These are phyloP conservation scores for Poeciliopsis turrubarensis DNA, from an alignment of 2,113 vertebrate genomes.

Conservation along the genomic window DNA sequence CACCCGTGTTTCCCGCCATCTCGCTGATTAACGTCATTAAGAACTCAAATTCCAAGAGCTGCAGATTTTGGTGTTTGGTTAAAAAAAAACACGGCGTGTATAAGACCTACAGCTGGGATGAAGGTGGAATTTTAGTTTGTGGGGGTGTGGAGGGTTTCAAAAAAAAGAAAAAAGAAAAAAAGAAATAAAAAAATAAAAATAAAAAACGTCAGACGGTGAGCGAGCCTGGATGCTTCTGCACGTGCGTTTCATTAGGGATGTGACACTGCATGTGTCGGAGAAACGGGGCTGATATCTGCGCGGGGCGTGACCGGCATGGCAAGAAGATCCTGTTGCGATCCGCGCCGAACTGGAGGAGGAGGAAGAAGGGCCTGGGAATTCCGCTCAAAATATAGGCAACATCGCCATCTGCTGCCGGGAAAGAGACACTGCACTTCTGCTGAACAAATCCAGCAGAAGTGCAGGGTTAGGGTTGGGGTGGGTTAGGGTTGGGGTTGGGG, in stretches of 20 bases:
- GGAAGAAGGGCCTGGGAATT: constrained; percentile 37
- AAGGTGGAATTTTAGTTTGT: background rate
- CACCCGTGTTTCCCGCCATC: constrained; percentile 49
- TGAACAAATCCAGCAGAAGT: background rate
- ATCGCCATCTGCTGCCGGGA: constrained; percentile 59
- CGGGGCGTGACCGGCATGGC: constrained; percentile 77
- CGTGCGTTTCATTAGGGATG: constrained; percentile 20
- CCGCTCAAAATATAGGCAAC: constrained; percentile 42
- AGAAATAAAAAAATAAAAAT: too few species aligned
- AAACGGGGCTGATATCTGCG: constrained; percentile 59
- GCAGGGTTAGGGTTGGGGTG: too few species aligned
- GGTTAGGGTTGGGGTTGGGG: too few species aligned
- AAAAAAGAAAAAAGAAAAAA: too few species aligned
- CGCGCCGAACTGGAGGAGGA: constrained; percentile 45
- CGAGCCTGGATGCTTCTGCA: background rate
- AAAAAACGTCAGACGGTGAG: constrained; percentile 3
- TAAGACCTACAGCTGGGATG: constrained; percentile 18
- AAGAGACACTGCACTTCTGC: background rate
- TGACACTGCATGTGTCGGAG: constrained; percentile 28
- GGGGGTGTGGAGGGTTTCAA: background rate
- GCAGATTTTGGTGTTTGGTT: constrained; percentile 40
- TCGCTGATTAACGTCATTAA: constrained; percentile 58
- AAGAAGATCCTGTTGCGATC: constrained; percentile 70
- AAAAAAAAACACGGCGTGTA: constrained; percentile 1
- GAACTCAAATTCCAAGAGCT: constrained; percentile 60